Base-by-base conservation (phyloP, 2,888 invertebrate species). In the Monochamus alternatus region DNA sequence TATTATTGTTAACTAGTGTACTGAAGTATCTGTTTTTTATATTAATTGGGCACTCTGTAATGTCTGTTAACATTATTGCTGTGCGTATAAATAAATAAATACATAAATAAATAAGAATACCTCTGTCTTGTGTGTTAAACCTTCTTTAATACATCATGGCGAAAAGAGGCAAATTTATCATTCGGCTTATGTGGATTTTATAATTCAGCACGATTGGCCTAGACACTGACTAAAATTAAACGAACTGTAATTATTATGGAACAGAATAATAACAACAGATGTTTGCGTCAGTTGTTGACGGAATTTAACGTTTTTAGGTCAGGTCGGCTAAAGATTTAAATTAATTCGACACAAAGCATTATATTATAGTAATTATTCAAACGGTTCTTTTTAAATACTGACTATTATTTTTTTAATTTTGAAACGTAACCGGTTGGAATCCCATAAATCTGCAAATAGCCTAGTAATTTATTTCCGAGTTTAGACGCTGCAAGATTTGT, bases 231-330 rank as follows among this genome's bases (percentile, higher is more conserved):
- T 22, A 55, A 55, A 55, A 55, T 55, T 55, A 55, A 14, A 5
- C 55, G n/a, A 14, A 55, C 14, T 7, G n/a, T 55, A 55, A 55
- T 55, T 14, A 55, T 22, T 55, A 7, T 55, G 55, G 14, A 12
- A 55, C 22, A 55, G 14, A 55, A 55, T 44, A 44, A 44, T 12
- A 47, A 47, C 55, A 55, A 55, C 55, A 55, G 14, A 55, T 55
- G 55, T 55, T 1, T 55, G 55, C 55, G 55, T 3, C 55, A 55
- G 55, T 14, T 55, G 55, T 22, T n/a, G n/a, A 55, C n/a, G 14
- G n/a, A 22, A 14, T 14, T 55, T 55, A 22, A 55, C 22, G 55
- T 55, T 55, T 55, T 22, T 22, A 22, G 55, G 55, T 22, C 14
- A 55, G 55, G 55, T 55, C 55, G n/a, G 22, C 22, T 14, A n/a